These are phyloP conservation scores for Digitonthophagus gazella DNA, from an alignment of 2,888 invertebrate species.

Conservation along the genomic window DNA sequence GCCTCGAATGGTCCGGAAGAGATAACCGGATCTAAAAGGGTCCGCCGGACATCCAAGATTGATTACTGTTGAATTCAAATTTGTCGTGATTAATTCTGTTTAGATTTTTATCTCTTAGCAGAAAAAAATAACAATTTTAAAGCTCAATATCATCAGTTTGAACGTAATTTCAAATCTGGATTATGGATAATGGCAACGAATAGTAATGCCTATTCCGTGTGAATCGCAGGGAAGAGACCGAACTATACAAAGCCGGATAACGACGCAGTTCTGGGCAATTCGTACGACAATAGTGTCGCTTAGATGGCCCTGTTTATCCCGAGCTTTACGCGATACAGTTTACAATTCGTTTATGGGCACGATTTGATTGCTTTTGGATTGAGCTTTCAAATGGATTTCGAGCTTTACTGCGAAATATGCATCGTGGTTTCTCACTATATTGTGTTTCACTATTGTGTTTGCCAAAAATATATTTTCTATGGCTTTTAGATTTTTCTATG, in stretches of 20 bases:
- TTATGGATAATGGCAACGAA: neutral
- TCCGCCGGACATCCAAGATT: neutral
- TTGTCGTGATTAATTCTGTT: neutral
- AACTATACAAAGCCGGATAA: neutral
- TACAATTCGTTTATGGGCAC: constrained; percentile 12
- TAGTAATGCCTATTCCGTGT: neutral
- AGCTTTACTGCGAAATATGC: neutral
- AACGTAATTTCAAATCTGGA: neutral
- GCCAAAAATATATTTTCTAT: too few species aligned
- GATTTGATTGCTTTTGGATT: constrained; percentile 5
- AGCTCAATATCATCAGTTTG: neutral
- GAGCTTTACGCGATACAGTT: constrained; percentile 5
- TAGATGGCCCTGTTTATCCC: constrained; percentile 8
- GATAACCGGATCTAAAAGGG: neutral
- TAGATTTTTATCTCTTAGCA: neutral
- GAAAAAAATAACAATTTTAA: neutral
- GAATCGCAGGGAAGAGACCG: neutral
- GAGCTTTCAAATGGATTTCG: neutral
- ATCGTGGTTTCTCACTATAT: neutral
- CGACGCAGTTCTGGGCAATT: neutral
- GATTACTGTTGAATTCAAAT: neutral
- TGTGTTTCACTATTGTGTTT: neutral
- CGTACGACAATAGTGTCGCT: neutral
- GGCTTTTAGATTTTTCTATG: too few species aligned
- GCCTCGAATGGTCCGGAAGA: neutral